Conservation (phyloP, 2,888 invertebrate species). For the Cantharis rufa region DNA sequence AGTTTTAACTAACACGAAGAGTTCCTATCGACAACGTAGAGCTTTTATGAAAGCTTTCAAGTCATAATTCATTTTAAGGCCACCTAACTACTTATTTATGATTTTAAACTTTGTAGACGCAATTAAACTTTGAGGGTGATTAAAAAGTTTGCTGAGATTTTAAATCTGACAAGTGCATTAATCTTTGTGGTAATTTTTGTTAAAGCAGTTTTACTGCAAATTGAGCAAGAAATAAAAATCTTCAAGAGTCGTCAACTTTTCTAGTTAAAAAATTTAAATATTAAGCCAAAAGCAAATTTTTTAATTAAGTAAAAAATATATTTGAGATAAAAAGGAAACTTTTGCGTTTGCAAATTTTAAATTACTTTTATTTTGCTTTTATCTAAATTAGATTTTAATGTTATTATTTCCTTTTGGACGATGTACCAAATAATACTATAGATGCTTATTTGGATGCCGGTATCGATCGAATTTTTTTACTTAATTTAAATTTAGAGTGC, state of each 20-base stretch:
- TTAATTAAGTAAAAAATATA: not conserved
- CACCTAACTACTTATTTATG: conserved; percentile 37
- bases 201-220: conserved; percentile 7
- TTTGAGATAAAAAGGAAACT: not conserved
- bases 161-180: conserved; percentile 39
- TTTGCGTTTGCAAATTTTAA: not conserved
- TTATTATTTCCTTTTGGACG: not conserved
- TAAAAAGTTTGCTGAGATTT: conserved; percentile 39
- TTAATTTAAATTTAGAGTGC: not conserved
- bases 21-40: conserved; percentile 10
- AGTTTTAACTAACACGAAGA: conserved; percentile 7
- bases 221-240: conserved; percentile 8
- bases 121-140: conserved; percentile 46
- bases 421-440: not conserved
- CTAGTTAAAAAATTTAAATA: conserved; percentile 3
- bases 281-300: not conserved
- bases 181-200: conserved; percentile 12
- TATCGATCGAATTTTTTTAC: not conserved
- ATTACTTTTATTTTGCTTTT: not conserved
- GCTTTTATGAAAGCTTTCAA: conserved; percentile 24
- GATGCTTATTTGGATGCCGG: not conserved
- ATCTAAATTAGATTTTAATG: not conserved
- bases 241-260: not conserved
- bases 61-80: conserved; percentile 26
- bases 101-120: conserved; percentile 41